Conservation (phyloP, 2,113 vertebrate species). For the Xerus inauris region DNA sequence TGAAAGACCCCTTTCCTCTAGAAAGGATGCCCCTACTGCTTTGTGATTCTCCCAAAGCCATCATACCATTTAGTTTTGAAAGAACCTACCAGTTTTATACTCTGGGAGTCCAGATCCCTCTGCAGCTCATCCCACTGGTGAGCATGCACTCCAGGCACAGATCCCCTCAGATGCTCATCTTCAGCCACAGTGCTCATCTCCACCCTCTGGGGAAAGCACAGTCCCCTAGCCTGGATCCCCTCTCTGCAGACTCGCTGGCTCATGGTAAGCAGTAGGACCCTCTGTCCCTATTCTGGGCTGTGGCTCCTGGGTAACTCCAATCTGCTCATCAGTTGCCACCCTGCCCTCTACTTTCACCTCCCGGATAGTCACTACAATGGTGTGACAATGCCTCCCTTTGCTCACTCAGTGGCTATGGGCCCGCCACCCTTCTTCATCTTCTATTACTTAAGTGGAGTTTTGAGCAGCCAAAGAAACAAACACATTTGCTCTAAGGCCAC, state of each 20-base stretch:
- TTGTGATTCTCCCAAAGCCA: neutral
- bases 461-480: constrained; percentile 12
- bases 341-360: neutral
- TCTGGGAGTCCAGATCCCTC: neutral
- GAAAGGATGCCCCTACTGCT: neutral
- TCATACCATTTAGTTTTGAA: neutral
- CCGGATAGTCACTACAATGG: neutral
- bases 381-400: neutral
- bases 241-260: neutral
- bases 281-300: neutral
- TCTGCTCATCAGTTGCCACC: neutral
- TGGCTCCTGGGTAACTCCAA: neutral
- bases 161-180: neutral
- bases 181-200: neutral
- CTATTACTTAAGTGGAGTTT: neutral
- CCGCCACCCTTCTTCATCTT: neutral
- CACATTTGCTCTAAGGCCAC: neutral
- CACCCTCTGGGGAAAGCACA: neutral
- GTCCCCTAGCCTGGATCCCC: neutral
- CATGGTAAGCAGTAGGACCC: neutral
- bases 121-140: too few relatives aligned
- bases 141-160: neutral
- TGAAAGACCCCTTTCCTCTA: neutral
- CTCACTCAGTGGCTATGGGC: neutral
- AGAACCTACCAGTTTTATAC: neutral